phyloP scores from a whole-genome alignment of 2,888 invertebrate genomes.

The Philereme transversata region DNA sequence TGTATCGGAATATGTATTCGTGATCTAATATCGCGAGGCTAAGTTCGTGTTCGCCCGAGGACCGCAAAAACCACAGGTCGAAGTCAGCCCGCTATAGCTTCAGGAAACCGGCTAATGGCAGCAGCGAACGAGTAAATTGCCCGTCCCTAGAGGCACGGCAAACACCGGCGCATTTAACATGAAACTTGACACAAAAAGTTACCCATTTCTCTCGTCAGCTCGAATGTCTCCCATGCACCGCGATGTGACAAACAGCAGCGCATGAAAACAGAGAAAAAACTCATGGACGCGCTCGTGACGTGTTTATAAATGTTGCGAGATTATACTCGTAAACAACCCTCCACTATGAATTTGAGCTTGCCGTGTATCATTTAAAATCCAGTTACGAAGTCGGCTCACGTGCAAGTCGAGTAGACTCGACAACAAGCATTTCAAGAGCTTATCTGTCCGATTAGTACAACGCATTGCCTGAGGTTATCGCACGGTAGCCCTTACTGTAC shows the following conservation, averaged over 20 bases:
- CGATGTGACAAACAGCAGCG: slow-evolving; percentile 54
- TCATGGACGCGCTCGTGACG: slow-evolving; percentile 61
- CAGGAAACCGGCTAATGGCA: slow-evolving; percentile 49
- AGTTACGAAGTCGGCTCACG: slow-evolving; percentile 67
- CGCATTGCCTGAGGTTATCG: slow-evolving; percentile 68
- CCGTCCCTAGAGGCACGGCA: slow-evolving; percentile 41
- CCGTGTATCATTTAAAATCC: slow-evolving; percentile 59
- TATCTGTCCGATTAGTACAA: slow-evolving; percentile 70
- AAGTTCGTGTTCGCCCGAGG: slow-evolving; percentile 56
- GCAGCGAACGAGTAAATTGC: slow-evolving; percentile 52
- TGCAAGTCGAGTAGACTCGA: slow-evolving; percentile 50
- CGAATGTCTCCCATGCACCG: slow-evolving; percentile 45
- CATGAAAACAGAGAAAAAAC: slow-evolving; percentile 60
- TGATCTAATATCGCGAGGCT: slow-evolving; percentile 25
- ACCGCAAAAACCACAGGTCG: slow-evolving; percentile 51
- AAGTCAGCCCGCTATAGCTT: slow-evolving; percentile 46
- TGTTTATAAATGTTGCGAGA: slow-evolving; percentile 68
- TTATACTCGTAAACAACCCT: slow-evolving; percentile 65
- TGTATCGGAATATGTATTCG: slow-evolving; percentile 24
- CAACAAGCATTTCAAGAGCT: slow-evolving; percentile 58
- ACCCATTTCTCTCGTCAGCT: slow-evolving; percentile 69
- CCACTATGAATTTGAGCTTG: slow-evolving; percentile 56
- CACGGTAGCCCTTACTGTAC: slow-evolving; percentile 65
- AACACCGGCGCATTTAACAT: slow-evolving; percentile 49
- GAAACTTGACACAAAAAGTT: slow-evolving; percentile 58